These are phyloP conservation scores for Dunckerocampus dactyliophorus DNA, from an alignment of 2,113 vertebrate species.

Conservation along the genomic window DNA sequence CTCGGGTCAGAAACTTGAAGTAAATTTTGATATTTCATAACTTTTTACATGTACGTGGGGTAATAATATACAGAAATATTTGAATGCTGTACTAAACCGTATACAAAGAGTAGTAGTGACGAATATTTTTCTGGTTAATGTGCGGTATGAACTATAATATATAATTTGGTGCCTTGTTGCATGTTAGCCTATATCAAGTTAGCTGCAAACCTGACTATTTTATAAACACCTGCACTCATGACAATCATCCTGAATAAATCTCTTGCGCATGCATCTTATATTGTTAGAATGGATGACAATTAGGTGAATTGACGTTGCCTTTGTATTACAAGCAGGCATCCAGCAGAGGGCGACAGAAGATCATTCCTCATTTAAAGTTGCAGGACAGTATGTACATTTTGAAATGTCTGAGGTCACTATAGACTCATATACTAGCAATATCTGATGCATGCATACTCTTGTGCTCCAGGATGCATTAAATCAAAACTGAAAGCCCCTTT, in stretches of 20 bases:
- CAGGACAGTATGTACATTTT: too few relatives aligned
- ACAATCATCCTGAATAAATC: conserved; percentile 61
- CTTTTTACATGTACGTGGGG: neutral
- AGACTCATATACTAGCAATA: too few relatives aligned
- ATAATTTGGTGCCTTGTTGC: conserved; percentile 48
- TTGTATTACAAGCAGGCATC: neutral
- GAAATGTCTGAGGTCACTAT: too few relatives aligned
- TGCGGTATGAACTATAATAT: too few relatives aligned
- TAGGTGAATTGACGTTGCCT: too few relatives aligned
- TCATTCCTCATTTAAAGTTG: neutral
- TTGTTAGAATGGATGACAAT: neutral
- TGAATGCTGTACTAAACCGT: conserved; percentile 19
- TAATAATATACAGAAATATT: conserved; percentile 3
- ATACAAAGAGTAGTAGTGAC: conserved; percentile 16
- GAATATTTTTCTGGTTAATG: conserved; percentile 1
- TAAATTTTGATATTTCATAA: neutral
- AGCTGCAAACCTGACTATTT: conserved; percentile 31
- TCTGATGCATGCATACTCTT: too few relatives aligned
- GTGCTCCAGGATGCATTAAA: too few relatives aligned
- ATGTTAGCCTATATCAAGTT: conserved; percentile 26
- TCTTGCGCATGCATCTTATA: neutral
- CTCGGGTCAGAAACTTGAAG: neutral
- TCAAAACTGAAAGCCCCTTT: too few relatives aligned
- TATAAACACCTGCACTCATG: conserved; percentile 27
- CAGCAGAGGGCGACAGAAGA: conserved; percentile 1